Evolutionary conservation across 2,888 invertebrate genomes (phyloP), one percentile per base, ranked within the genome.

Genomic region (Teinopalpus imperialis): DNA sequence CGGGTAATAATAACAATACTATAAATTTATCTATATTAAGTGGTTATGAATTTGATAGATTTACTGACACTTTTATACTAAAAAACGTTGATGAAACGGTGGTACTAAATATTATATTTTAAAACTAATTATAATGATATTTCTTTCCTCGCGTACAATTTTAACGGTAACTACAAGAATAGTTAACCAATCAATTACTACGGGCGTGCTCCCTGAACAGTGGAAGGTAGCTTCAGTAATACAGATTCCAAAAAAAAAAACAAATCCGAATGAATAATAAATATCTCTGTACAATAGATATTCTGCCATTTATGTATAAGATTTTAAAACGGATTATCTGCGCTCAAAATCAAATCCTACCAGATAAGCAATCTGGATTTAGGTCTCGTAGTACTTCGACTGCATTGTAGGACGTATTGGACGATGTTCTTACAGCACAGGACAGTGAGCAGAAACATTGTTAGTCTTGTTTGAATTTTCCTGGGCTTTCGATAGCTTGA

Each of bases 211-310:
- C 35, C 60, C 61, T 9, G 41, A 39, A 1, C 9, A 18, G 3
- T 62, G 63, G 59, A 63, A 63, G 34, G 32, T 9, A 1, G 56
- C 61, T 1, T 3, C 53, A 3, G 45, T 65, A 4, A 27, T 13
- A 7, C 61, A 61, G 0, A 32, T 66, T 2, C 57, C 57, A 0
- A 66, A 66, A 37, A 47, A 34, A 10, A 23, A n/a, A n/a, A n/a
- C 30, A 16, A 42, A 40, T 9, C 53, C 56, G 0, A 26, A 9
- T 0, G 37, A 14, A 1, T 34, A 47, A n/a, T 7, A 49, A 35
- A 2, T 56, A 65, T 12, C 45, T 54, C 3, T 24, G 61, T 3
- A 59, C 63, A 1, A 59, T 65, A 4, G 51, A 29, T 18, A 37
- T 44, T 18, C 10, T 44, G 8, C 37, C 44, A 8, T 36, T 21